A percentile compares a stretch with the other conserved stretches of the same genome.
Conservation (phyloP, 1,140 invertebrate genomes). For the Drosophila watanabei region DNA sequence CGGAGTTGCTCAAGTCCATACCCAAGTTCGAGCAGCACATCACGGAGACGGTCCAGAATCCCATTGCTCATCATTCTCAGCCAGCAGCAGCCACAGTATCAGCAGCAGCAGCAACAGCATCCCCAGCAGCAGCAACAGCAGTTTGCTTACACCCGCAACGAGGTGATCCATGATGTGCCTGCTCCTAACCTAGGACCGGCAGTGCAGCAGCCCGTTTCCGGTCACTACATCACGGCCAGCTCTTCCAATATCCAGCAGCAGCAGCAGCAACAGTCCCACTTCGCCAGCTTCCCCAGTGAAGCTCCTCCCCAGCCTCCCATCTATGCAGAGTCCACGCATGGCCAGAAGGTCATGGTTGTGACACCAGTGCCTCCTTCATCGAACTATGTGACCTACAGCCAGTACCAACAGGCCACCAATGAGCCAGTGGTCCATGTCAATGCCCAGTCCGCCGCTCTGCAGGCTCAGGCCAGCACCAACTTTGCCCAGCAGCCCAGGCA, state of each 20-base stretch:
- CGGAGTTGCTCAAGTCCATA: slow-evolving; percentile 90
- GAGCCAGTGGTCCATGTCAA: slow-evolving; percentile 68
- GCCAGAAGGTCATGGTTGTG: slow-evolving; percentile 82
- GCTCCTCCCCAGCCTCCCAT: slow-evolving; percentile 55
- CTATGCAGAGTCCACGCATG: slow-evolving; percentile 76
- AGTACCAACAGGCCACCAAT: slow-evolving; percentile 70
- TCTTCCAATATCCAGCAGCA: slow-evolving; percentile 28
- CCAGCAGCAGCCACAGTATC: slow-evolving; percentile 17
- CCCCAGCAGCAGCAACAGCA: slow-evolving; percentile 43
- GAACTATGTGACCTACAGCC: slow-evolving; percentile 68
- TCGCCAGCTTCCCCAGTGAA: slow-evolving; percentile 50
- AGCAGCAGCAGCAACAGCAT: slow-evolving; percentile 28
- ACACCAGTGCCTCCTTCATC: slow-evolving; percentile 70
- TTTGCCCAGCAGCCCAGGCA: slow-evolving; percentile 73
- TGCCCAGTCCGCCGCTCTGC: slow-evolving; percentile 45
- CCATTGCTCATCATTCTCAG: slow-evolving; percentile 11
- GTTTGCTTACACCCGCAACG: slow-evolving; percentile 65
- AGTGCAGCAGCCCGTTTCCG: slow-evolving; percentile 20
- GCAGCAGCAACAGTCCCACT: slow-evolving; percentile 50
- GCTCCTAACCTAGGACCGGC: slow-evolving; percentile 75
- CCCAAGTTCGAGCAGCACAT: slow-evolving; percentile 92
- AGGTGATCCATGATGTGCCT: slow-evolving; percentile 83
- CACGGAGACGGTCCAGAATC: slow-evolving; percentile 86
- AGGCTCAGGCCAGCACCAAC: slow-evolving; percentile 60
- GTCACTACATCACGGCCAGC: slow-evolving; percentile 41